Evolutionary conservation across 37 sponge, comb jelly and placozoan species (phyloP).

Genomic region (Halichondria panicea): DNA sequence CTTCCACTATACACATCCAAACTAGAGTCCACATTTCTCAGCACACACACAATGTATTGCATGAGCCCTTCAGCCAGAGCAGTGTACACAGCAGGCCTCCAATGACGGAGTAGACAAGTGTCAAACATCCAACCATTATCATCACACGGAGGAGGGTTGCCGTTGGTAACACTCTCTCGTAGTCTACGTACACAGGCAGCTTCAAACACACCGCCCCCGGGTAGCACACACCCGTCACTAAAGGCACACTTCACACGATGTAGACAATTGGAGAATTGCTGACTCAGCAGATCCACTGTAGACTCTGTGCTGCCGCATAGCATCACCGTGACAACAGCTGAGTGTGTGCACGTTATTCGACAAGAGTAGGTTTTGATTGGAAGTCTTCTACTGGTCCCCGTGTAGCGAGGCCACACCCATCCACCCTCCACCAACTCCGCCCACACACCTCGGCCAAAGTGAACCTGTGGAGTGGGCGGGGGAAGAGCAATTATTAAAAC

Average conservation of each 20-base stretch:
- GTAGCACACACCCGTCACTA: background rate
- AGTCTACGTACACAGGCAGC: background rate
- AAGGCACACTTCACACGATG: constrained; percentile 14
- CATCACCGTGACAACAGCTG: background rate
- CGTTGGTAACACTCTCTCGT: background rate
- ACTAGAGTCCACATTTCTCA: constrained; percentile 1
- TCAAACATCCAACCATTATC: constrained; percentile 6
- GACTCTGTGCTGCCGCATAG: constrained; percentile 5
- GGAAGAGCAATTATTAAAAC: background rate
- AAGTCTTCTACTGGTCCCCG: no score
- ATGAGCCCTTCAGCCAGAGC: constrained; percentile 20
- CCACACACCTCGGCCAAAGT: background rate
- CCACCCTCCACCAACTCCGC: background rate
- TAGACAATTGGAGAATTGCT: constrained; percentile 21
- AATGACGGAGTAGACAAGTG: background rate
- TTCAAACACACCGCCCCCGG: constrained; percentile 17
- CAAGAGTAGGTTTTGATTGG: background rate
- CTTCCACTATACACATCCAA: background rate
- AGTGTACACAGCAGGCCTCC: background rate
- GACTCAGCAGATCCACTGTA: background rate
- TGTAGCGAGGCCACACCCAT: background rate
- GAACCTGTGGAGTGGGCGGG: background rate
- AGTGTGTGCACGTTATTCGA: background rate
- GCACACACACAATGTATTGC: background rate
- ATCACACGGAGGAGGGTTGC: background rate